phyloP scores from a whole-genome alignment of 2,888 invertebrate species.

The Fragum whitleyi region DNA sequence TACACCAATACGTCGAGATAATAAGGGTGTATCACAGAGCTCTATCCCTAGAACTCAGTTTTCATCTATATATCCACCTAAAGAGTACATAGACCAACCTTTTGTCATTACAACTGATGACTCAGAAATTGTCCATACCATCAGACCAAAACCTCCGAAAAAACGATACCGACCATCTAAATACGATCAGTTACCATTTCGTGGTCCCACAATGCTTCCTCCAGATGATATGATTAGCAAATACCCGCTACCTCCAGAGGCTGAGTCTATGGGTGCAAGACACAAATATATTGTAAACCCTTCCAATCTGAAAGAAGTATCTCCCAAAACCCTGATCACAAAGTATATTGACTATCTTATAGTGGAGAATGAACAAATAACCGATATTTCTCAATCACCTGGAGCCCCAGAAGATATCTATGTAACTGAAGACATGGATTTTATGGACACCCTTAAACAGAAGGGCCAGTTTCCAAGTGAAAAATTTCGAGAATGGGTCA shows the following conservation, averaged over 20 bases:
- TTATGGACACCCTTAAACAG: slow-evolving; percentile 76
- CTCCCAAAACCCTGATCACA: slow-evolving; percentile 58
- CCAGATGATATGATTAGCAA: slow-evolving; percentile 43
- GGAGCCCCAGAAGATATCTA: slow-evolving; percentile 78
- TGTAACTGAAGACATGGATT: slow-evolving; percentile 79
- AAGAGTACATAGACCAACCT: slow-evolving; percentile 45
- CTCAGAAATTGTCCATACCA: neutral
- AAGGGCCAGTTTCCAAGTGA: slow-evolving; percentile 76
- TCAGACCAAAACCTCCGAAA: slow-evolving; percentile 13
- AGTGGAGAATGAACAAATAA: slow-evolving; percentile 81
- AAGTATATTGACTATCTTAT: slow-evolving; percentile 80
- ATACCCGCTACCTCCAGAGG: slow-evolving; percentile 26
- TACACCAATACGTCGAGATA: slow-evolving; percentile 15
- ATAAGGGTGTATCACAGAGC: neutral
- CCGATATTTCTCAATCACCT: slow-evolving; percentile 79
- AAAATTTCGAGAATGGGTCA: slow-evolving; percentile 78
- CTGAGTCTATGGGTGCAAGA: neutral
- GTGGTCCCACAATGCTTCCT: slow-evolving; percentile 39
- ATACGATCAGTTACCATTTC: slow-evolving; percentile 32
- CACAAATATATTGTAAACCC: slow-evolving; percentile 64
- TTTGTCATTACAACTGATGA: neutral
- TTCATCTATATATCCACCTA: slow-evolving; percentile 61
- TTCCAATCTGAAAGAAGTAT: slow-evolving; percentile 49
- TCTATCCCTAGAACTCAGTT: slow-evolving; percentile 39
- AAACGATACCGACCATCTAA: slow-evolving; percentile 34